A percentile compares a stretch with the other conserved stretches of the same genome.
phyloP scores from a whole-genome alignment of 1,140 invertebrate genomes.

The Drosophila prosaltans region DNA sequence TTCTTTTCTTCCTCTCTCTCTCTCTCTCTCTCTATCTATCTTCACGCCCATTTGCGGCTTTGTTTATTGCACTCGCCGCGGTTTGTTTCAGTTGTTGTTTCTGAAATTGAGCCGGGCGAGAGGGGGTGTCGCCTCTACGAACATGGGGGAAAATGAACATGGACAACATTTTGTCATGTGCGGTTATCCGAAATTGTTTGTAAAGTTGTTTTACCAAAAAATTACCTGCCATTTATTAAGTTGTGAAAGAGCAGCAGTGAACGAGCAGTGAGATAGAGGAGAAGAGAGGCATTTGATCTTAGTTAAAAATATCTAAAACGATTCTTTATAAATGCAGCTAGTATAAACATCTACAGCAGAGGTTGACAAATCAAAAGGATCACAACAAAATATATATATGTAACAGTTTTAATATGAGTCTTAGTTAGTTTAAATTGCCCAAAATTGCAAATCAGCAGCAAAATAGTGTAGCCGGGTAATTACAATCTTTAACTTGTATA shows the following conservation, averaged over 20 bases:
- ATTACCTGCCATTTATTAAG: slow-evolving; percentile 11
- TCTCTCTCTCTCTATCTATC: slow-evolving; percentile 32
- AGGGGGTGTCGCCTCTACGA: not conserved
- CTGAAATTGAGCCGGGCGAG: not conserved
- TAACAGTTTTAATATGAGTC: too few species aligned
- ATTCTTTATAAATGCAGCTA: too few species aligned
- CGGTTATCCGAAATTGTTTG: slow-evolving; percentile 41
- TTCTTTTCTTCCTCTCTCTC: not conserved
- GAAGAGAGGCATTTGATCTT: too few species aligned
- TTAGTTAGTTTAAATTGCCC: too few species aligned
- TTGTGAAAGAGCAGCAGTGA: not conserved
- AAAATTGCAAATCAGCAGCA: too few species aligned
- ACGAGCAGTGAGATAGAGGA: too few species aligned
- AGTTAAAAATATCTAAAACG: not conserved
- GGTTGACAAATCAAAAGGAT: too few species aligned
- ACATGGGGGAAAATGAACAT: slow-evolving; percentile 29
- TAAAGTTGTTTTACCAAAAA: slow-evolving; percentile 15
- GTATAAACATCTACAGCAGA: too few species aligned
- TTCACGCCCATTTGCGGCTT: slow-evolving; percentile 54
- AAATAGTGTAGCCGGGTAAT: too few species aligned
- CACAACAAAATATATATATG: too few species aligned
- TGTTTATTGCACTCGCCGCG: slow-evolving; percentile 49
- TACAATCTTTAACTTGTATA: too few species aligned
- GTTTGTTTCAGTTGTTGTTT: slow-evolving; percentile 33
- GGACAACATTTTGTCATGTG: slow-evolving; percentile 47